Evolutionary conservation across 2,113 vertebrate species (phyloP), one percentile per base, ranked within the genome.

Genomic region (Calypte anna): DNA sequence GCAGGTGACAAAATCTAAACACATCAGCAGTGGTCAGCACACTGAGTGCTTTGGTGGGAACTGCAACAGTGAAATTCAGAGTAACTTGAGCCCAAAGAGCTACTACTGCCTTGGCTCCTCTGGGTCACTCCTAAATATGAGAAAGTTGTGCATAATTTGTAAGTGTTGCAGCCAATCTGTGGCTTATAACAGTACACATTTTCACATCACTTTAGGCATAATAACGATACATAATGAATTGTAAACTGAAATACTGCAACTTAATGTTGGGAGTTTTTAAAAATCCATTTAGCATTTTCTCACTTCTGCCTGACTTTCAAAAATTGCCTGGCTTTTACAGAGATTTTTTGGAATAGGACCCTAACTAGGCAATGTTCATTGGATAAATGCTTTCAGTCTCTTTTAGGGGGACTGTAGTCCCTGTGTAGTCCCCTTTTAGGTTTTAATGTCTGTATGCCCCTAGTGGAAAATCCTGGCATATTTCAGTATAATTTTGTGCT

Each of bases 401-500:
- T 40, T 40, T 40, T 40, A 40, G 40, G 40, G 40, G 40, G 40
- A 40, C 40, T 40, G 40, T 40, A 40, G 38, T 40, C 11, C 38
- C 53, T 90, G 2, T 90, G 48, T 91, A 70, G 83, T 83, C 23
- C n/a, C 4, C 5, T 38, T 86, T 86, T 83, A 81, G 30, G 31
- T 72, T 90, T 78, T 61, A 22, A 72, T 91, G 46, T 82, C 59
- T 87, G 17, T 73, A 15, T 78, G 46, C 46, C 68, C 66, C 80
- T 75, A 24, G 7, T 90, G 82, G 76, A 93, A 93, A 88, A 88
- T 76, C 55, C 24, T 75, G 61, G 64, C 93, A 55, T 88, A 83
- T 95, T 95, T 96, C 76, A 77, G 24, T 78, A 72, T 74, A 68
- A 86, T 88, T 97, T 90, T 91, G 68, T 95, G 90, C 73, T 94